phyloP scores from a whole-genome alignment of 2,113 vertebrate species.

The Tautogolabrus adspersus region DNA sequence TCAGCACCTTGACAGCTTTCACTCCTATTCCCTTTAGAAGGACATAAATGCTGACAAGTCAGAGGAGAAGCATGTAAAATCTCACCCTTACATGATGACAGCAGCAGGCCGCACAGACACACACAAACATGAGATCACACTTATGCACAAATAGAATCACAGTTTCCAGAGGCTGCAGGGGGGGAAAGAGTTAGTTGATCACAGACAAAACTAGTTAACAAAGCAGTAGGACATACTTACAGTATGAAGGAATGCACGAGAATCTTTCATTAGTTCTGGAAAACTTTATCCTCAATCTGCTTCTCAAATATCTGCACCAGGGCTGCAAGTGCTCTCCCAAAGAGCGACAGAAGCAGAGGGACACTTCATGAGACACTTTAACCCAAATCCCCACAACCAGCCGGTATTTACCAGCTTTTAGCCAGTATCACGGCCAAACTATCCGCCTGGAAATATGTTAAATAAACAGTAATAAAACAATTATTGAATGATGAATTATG shows the following conservation, averaged over 20 bases:
- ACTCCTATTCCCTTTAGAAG: not conserved
- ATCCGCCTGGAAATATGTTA: too few relatives aligned
- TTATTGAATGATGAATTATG: too few relatives aligned
- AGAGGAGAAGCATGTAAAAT: not conserved
- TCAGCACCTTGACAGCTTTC: conserved; percentile 16
- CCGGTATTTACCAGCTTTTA: too few relatives aligned
- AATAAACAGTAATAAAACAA: too few relatives aligned
- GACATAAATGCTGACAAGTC: conserved; percentile 35
- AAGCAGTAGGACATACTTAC: not conserved
- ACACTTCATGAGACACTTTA: not conserved
- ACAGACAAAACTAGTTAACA: conserved; percentile 39
- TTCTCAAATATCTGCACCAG: conserved; percentile 6
- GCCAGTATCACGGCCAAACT: too few relatives aligned
- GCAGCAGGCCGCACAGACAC: not conserved
- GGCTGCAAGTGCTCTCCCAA: not conserved
- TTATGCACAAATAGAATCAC: conserved; percentile 10
- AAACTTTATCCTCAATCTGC: conserved; percentile 19
- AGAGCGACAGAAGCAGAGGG: conserved; percentile 18
- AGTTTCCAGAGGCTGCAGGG: not conserved
- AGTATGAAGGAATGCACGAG: conserved; percentile 15
- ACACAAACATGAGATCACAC: conserved; percentile 12
- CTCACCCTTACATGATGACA: conserved; percentile 26
- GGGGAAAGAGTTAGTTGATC: conserved; percentile 23
- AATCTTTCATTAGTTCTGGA: conserved; percentile 32
- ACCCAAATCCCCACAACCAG: not conserved